These are phyloP conservation scores for Phymatocera aterrima DNA, from an alignment of 2,888 invertebrate species.

Conservation along the genomic window DNA sequence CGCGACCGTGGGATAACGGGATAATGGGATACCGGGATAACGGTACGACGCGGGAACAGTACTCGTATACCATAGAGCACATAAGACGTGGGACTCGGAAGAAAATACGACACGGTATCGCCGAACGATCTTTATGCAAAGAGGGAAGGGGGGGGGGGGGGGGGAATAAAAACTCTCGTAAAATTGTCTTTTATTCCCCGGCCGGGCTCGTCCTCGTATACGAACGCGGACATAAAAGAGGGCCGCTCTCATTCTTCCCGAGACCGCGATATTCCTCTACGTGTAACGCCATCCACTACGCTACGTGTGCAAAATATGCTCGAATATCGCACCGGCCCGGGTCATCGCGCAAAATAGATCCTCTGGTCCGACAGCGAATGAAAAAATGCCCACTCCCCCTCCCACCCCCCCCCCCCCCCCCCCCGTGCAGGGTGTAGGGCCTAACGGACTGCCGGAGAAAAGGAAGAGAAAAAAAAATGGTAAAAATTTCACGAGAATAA, in stretches of 20 bases:
- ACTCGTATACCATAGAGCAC: no score
- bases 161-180: constrained; percentile 35
- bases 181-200: constrained; percentile 44
- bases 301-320: constrained; percentile 29
- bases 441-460: neutral
- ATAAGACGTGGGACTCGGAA: neutral
- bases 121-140: constrained; percentile 42
- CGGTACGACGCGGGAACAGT: constrained; percentile 10
- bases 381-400: no score
- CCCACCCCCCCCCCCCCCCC: neutral
- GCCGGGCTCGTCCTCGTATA: constrained; percentile 47
- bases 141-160: neutral
- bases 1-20: constrained; percentile 2
- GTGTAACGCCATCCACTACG: neutral
- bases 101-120: constrained; percentile 39
- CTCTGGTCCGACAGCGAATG: neutral
- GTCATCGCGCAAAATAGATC: constrained; percentile 29
- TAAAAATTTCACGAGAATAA: no score
- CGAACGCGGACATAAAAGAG: constrained; percentile 52
- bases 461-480: no score
- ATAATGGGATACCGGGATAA: constrained; percentile 17
- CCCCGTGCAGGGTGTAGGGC: neutral
- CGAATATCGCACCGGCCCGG: constrained; percentile 9
- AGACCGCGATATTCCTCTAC: constrained; percentile 2
- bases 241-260: constrained; percentile 39